A percentile compares a stretch with the other conserved stretches of the same genome.
Evolutionary conservation across 1,140 invertebrate species (phyloP).

Genomic region (Neodiprion virginianus): DNA sequence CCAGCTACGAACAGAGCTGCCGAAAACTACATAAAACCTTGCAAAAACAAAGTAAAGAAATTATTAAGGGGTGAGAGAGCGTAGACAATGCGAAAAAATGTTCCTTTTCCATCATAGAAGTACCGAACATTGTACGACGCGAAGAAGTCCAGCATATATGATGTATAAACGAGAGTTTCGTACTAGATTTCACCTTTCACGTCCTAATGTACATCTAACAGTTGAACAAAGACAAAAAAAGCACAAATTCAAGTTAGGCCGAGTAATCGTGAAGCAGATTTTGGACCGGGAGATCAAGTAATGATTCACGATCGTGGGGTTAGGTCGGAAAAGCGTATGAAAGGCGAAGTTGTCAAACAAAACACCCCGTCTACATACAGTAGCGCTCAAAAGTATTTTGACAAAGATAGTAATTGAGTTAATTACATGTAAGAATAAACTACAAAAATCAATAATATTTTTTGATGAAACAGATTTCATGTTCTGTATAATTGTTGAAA

Average conservation of each 20-base stretch:
- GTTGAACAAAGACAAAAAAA: slow-evolving; percentile 19
- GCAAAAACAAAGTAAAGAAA: slow-evolving; percentile 18
- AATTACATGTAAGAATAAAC: no score
- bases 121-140: slow-evolving; percentile 14
- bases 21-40: slow-evolving; percentile 24
- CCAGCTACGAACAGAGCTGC: slow-evolving; percentile 27
- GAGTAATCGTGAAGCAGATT: slow-evolving; percentile 13
- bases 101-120: slow-evolving; percentile 17
- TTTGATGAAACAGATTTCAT: no score
- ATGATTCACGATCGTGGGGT: slow-evolving; percentile 12
- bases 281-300: slow-evolving; percentile 17
- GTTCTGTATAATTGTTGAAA: no score
- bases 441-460: no score
- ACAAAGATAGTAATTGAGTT: no score
- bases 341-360: no score
- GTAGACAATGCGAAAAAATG: slow-evolving; percentile 3
- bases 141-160: neutral
- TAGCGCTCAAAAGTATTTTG: no score
- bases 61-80: slow-evolving; percentile 1
- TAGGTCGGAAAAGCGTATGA: no score
- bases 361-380: no score
- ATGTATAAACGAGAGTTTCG: slow-evolving; percentile 13
- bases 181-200: neutral
- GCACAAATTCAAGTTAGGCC: slow-evolving; percentile 9
- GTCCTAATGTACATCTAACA: neutral